Evolutionary conservation across 2,888 invertebrate species (phyloP), one percentile per base, ranked within the genome.

Genomic region (Calameuta idolon): DNA sequence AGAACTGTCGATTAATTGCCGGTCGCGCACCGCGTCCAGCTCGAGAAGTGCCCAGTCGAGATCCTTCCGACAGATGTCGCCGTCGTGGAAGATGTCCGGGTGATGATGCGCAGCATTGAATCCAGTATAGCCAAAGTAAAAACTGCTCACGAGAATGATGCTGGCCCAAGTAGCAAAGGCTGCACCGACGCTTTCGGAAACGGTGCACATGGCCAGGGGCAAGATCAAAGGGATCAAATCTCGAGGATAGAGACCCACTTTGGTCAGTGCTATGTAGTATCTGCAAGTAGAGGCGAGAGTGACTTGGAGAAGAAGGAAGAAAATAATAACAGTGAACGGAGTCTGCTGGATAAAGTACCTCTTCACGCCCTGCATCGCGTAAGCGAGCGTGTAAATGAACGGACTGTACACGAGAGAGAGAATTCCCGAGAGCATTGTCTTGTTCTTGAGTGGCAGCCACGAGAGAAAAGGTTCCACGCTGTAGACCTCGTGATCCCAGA

Each of bases 21-120:
- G 93, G 87, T 96, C 97, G 40, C 95, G 94, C 0, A 96, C 93
- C 0, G 96, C 94, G 86, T 97, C 96, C 81, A 97, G 86, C 90
- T 96, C 96, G 86, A 94, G 94, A 0, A 97, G 89, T 3, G 97
- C 97, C 96, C 96, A 97, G 89, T 97, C 97, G 55, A 94, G 82
- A 74, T 92, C 88, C 68, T 90, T 89, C 79, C 95, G 94, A 91
- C 73, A 93, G 92, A 81, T 91, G 89, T 97, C 97, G 3, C 96
- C 96, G 85, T 96, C 96, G 87, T 96, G 96, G 85, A 95, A 95
- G 79, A 96, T 95, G 55, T 94, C 94, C 1, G 96, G 96, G 89
- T 96, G 96, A 87, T 96, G 96, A 92, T 97, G 97, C 1, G 95
- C 96, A 1, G 96, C 96, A 88, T 94, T 96, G 1, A 95, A 86